Percentiles rank a stretch among this genome's conserved stretches.
These are phyloP conservation scores for Xyrauchen texanus DNA, from an alignment of 2,113 vertebrate species.

Conservation along the genomic window DNA sequence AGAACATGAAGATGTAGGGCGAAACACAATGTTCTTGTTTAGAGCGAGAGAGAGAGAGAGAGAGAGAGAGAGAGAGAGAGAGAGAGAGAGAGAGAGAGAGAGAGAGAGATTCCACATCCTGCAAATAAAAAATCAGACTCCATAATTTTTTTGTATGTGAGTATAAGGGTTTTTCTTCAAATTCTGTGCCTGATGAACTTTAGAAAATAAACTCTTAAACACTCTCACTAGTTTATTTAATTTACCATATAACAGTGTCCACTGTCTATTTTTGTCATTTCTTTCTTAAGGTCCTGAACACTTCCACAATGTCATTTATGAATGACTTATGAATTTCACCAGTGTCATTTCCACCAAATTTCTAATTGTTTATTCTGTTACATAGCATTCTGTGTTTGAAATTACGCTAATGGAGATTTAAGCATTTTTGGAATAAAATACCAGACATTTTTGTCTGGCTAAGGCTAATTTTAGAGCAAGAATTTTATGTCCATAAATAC, in stretches of 20 bases:
- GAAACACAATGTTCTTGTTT: conserved; percentile 23
- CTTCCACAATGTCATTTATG: too few relatives aligned
- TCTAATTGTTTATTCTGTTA: too few relatives aligned
- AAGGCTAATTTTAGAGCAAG: not conserved
- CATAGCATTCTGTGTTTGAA: too few relatives aligned
- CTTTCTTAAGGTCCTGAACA: too few relatives aligned
- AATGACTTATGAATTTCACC: not conserved
- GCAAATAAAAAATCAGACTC: conserved; percentile 18
- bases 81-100: not conserved
- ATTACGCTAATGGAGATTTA: too few relatives aligned
- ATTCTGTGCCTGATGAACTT: not conserved
- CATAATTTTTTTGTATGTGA: conserved; percentile 8
- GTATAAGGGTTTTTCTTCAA: not conserved
- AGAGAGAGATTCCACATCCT: not conserved
- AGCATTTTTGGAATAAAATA: too few relatives aligned
- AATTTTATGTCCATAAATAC: not conserved
- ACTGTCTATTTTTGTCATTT: not conserved
- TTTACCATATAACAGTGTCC: not conserved
- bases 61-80: not conserved
- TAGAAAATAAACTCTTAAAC: not conserved
- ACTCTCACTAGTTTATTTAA: not conserved
- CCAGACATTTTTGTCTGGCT: too few relatives aligned
- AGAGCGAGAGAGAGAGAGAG: not conserved
- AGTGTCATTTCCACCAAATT: not conserved
- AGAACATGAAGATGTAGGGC: not conserved